A percentile compares a stretch with the other conserved stretches of the same genome.
phyloP scores from a whole-genome alignment of 2,888 invertebrate species.

The Pycnomerus fuliginosus region DNA sequence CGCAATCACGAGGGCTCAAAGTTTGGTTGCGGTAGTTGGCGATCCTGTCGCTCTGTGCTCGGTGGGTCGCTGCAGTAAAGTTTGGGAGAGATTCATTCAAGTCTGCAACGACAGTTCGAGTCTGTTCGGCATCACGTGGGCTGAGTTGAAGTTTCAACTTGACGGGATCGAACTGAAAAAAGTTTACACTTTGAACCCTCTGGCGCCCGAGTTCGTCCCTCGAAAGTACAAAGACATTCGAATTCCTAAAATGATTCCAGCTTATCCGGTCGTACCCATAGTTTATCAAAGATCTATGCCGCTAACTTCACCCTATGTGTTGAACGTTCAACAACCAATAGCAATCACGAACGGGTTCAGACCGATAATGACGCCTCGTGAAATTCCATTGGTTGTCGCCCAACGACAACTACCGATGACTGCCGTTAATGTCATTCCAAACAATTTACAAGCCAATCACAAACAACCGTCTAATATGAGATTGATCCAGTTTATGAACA shows the following conservation, averaged over 20 bases:
- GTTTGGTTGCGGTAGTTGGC: conserved; percentile 79
- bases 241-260: conserved; percentile 19
- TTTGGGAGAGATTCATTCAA: conserved; percentile 78
- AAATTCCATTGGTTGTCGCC: conserved; percentile 1
- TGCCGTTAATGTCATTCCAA: background rate
- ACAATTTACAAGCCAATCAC: too few species aligned
- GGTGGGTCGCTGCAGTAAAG: conserved; percentile 75
- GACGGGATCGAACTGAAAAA: conserved; percentile 74
- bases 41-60: conserved; percentile 82
- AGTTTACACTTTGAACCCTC: conserved; percentile 75
- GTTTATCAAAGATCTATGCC: conserved; percentile 6
- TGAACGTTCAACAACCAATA: conserved; percentile 26
- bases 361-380: conserved; percentile 3
- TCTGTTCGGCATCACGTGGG: conserved; percentile 72
- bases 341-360: conserved; percentile 27
- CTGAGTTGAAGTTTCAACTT: conserved; percentile 64
- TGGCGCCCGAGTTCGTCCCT: conserved; percentile 79
- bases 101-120: conserved; percentile 70
- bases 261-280: conserved; percentile 6
- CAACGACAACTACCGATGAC: conserved; percentile 4
- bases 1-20: conserved; percentile 79
- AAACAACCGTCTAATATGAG: too few species aligned
- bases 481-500: conserved; percentile 59
- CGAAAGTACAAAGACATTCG: conserved; percentile 52
- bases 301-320: conserved; percentile 11